phyloP scores from a whole-genome alignment of 2,797 vertebrate genomes.

The Halcyon leucocephala region DNA sequence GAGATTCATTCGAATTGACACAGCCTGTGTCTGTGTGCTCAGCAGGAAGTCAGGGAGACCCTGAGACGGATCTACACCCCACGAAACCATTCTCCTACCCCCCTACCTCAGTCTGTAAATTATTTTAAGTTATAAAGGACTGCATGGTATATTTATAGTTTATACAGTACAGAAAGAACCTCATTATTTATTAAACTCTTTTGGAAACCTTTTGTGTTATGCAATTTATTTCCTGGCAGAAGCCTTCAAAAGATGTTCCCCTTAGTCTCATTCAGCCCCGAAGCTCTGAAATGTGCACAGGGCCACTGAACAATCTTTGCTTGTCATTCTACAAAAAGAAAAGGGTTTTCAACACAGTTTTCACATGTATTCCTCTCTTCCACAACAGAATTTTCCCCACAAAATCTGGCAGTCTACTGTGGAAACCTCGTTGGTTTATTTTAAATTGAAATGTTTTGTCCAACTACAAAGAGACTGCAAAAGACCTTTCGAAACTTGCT shows the following conservation, averaged over 20 bases:
- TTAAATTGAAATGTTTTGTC: neutral
- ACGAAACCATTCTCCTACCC: conserved; percentile 48
- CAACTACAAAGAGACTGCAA: neutral
- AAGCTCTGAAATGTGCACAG: neutral
- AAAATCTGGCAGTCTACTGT: neutral
- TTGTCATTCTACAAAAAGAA: neutral
- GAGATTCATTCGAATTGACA: conserved; percentile 95
- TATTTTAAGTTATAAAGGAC: conserved; percentile 93
- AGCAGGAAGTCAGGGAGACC: conserved; percentile 91
- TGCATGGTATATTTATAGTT: conserved; percentile 99
- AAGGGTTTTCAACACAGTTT: neutral
- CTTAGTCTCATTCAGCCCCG: neutral
- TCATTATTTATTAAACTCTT: conserved; percentile 99
- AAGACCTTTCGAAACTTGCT: neutral
- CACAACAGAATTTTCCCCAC: neutral
- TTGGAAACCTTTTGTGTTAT: conserved; percentile 77
- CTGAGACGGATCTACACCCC: conserved; percentile 70
- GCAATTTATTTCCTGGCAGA: neutral
- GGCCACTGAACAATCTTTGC: neutral
- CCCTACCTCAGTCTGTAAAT: conserved; percentile 95
- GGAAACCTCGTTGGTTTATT: neutral
- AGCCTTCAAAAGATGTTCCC: neutral
- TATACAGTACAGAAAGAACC: conserved; percentile 91
- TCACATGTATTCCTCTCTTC: neutral
- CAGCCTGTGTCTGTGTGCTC: conserved; percentile 96